Base-by-base conservation (phyloP, 2,888 invertebrate species). In the Endomychus coccineus region DNA sequence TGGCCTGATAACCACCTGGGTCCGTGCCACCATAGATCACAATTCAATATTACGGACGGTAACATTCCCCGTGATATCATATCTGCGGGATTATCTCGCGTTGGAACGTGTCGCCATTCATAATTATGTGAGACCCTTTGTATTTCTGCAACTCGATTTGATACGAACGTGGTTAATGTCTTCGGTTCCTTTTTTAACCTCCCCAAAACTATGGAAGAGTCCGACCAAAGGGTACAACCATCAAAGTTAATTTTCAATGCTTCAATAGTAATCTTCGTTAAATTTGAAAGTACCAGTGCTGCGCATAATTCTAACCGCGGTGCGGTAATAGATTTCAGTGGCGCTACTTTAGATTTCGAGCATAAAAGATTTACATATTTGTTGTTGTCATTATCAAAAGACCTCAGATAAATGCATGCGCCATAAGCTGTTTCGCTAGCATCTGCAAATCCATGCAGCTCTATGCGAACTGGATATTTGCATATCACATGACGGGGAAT, bases 361-460 rank as follows among this genome's bases (percentile, higher is more conserved):
- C 45, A 49, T 9, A 45, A 17, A 11, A 50, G 30, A 11, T 22
- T 32, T 13, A 25, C 28, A 3, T 24, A 3, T n/a, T 35, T 11
- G 3, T 27, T 10, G 24, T 15, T 24, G 40, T 33, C 14, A 28
- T 39, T n/a, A n/a, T n/a, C n/a, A n/a, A n/a, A n/a, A 10, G 43
- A 39, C 5, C 38, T 2, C 7, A 47, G 19, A 33, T 43, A 48
- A n/a, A 45, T 28, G 24, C 44, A 40, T 21, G 51, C 45, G 4
- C 43, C 49, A 25, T 51, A 52, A 6, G 42, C 47, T 4, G 4
- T 13, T 13, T 40, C 38, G 9, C 43, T 42, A 2, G 45, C 47
- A 33, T 54, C 52, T 6, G 40, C 40, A 35, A 54, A 54, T 2
- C 47, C 48, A 32, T 52, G 52, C 5, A 55, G n/a, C 36, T 50